phyloP scores from a whole-genome alignment of 2,888 invertebrate genomes.

The Itoplectis maculator region DNA sequence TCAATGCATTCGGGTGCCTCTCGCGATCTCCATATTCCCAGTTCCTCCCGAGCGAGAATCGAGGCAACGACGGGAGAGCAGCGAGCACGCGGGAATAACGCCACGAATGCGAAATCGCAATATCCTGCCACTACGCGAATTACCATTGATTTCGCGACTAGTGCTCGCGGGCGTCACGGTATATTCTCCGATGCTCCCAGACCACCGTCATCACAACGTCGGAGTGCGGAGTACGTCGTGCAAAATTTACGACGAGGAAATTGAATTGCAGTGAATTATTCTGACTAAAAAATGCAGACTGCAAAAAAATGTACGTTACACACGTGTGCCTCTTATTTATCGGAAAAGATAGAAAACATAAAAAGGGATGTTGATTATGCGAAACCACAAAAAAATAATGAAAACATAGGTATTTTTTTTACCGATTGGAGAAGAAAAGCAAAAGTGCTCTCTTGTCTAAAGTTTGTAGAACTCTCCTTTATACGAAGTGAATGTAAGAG shows the following conservation, averaged over 20 bases:
- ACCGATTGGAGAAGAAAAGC: too few species aligned
- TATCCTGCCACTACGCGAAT: constrained; percentile 70
- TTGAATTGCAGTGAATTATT: constrained; percentile 11
- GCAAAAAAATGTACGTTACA: neutral
- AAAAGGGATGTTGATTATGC: too few species aligned
- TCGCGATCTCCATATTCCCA: constrained; percentile 40
- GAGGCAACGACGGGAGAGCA: constrained; percentile 27
- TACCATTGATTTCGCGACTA: constrained; percentile 69
- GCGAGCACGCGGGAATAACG: constrained; percentile 45
- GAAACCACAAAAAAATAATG: neutral
- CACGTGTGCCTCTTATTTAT: neutral
- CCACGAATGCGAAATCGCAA: constrained; percentile 71
- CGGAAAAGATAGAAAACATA: neutral
- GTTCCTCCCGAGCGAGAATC: constrained; percentile 45
- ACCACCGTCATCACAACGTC: constrained; percentile 22
- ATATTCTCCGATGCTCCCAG: constrained; percentile 36
- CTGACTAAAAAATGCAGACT: neutral
- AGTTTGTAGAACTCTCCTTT: too few species aligned
- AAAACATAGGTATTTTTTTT: too few species aligned
- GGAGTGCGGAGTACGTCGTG: neutral
- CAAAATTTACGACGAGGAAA: constrained; percentile 1
- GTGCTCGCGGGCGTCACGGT: constrained; percentile 35
- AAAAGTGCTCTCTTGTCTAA: too few species aligned
- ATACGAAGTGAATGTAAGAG: neutral
- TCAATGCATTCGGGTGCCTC: constrained; percentile 12